Percentiles rank a stretch among this genome's conserved stretches.
These are phyloP conservation scores for Aphelocoma coerulescens DNA, from an alignment of 2,113 vertebrate genomes.

Conservation along the genomic window DNA sequence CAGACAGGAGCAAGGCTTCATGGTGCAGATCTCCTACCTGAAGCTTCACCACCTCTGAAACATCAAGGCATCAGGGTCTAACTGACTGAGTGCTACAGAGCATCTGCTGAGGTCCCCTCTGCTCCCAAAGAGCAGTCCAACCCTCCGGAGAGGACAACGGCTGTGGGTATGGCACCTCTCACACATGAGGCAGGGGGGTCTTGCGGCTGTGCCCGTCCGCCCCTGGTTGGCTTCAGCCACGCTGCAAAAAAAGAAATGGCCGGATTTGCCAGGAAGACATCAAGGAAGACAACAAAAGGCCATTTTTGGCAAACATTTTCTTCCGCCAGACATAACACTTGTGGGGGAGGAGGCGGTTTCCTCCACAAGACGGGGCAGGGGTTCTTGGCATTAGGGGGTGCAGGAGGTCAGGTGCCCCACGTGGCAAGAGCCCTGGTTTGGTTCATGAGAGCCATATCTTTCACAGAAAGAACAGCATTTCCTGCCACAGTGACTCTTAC, in stretches of 20 bases:
- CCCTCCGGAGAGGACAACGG: neutral
- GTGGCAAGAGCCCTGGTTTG: neutral
- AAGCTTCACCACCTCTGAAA: neutral
- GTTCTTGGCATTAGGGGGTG: constrained; percentile 15
- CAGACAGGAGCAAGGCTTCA: neutral
- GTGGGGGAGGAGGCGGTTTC: neutral
- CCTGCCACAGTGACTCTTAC: neutral
- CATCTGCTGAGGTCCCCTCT: constrained; percentile 22
- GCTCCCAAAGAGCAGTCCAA: neutral
- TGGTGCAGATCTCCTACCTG: neutral
- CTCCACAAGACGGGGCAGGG: constrained; percentile 4
- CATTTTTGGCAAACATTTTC: constrained; percentile 51
- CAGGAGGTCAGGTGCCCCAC: neutral
- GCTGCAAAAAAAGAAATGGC: constrained; percentile 11
- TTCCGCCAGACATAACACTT: neutral
- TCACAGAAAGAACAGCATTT: constrained; percentile 71
- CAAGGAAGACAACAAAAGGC: constrained; percentile 61
- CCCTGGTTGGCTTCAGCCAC: neutral
- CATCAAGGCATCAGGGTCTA: constrained; percentile 7
- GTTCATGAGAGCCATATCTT: constrained; percentile 52
- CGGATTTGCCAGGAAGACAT: constrained; percentile 65
- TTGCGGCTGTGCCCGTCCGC: rapidly evolving
- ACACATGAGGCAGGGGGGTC: rapidly evolving
- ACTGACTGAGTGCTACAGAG: constrained; percentile 11
- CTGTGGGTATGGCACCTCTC: neutral